phyloP scores from a whole-genome alignment of 2,888 invertebrate genomes.

The Parnassius smintheus region DNA sequence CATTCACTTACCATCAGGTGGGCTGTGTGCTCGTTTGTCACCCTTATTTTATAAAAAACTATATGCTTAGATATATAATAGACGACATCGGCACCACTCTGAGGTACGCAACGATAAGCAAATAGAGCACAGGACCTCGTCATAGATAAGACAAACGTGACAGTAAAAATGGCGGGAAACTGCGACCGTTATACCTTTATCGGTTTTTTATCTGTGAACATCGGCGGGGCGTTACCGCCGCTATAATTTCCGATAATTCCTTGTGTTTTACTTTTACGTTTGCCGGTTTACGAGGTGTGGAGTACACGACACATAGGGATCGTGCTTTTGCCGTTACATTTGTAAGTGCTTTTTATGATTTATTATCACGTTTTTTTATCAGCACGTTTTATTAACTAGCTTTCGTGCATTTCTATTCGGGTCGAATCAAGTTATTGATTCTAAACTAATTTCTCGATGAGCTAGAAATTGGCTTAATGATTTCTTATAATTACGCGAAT shows the following conservation, averaged over 20 bases:
- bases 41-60: too few species aligned
- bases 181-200: slow-evolving; percentile 65
- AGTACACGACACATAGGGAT: slow-evolving; percentile 19
- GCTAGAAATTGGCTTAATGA: too few species aligned
- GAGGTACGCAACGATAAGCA: slow-evolving; percentile 38
- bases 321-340: slow-evolving; percentile 31
- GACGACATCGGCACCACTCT: too few species aligned
- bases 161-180: slow-evolving; percentile 63
- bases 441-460: too few species aligned
- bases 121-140: slow-evolving; percentile 55
- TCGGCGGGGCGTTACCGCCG: slow-evolving; percentile 49
- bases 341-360: slow-evolving; percentile 28
- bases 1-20: too few species aligned
- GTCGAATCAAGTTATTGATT: too few species aligned
- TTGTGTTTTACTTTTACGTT: slow-evolving; percentile 37
- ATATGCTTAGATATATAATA: too few species aligned
- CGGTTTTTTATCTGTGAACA: slow-evolving; percentile 58
- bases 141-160: slow-evolving; percentile 56
- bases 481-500: too few species aligned
- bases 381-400: slow-evolving; percentile 11
- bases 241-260: slow-evolving; percentile 52
- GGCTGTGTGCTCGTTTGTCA: too few species aligned
- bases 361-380: too few species aligned
- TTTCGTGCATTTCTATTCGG: too few species aligned
- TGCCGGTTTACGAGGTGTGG: slow-evolving; percentile 30